Evolutionary conservation across 1,140 invertebrate species (phyloP).

Genomic region (Odontomachus brunneus): DNA sequence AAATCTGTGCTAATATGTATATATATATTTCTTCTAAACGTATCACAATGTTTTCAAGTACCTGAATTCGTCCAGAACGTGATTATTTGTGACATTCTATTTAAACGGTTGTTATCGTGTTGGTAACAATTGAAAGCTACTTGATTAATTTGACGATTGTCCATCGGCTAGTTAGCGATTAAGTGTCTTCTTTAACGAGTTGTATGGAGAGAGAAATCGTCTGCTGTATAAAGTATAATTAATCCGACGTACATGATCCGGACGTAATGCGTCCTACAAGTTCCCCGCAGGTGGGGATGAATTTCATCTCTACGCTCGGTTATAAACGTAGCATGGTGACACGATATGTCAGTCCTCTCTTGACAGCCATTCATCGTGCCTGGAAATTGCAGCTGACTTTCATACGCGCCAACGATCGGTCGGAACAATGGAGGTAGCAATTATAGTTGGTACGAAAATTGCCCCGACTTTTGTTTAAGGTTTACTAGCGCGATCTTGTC

Average conservation of each 20-base stretch:
- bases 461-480: background rate
- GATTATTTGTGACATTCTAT: too few relatives aligned
- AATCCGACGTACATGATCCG: conserved; percentile 8
- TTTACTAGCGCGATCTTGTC: background rate
- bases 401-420: background rate
- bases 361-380: conserved; percentile 27
- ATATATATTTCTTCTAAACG: too few relatives aligned
- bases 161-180: background rate
- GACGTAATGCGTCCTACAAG: conserved; percentile 13
- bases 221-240: background rate
- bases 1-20: too few relatives aligned
- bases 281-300: conserved; percentile 71
- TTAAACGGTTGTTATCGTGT: background rate
- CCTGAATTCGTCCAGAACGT: too few relatives aligned
- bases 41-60: too few relatives aligned
- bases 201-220: background rate
- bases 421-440: conserved; percentile 46
- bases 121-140: too few relatives aligned
- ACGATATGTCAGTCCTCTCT: conserved; percentile 74
- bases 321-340: conserved; percentile 76
- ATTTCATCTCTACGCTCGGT: conserved; percentile 61
- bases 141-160: too few relatives aligned
- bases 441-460: conserved; percentile 58
- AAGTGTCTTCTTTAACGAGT: background rate
- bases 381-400: background rate